These are phyloP conservation scores for Clistopyga incitator DNA, from an alignment of 2,888 invertebrate genomes.

Conservation along the genomic window DNA sequence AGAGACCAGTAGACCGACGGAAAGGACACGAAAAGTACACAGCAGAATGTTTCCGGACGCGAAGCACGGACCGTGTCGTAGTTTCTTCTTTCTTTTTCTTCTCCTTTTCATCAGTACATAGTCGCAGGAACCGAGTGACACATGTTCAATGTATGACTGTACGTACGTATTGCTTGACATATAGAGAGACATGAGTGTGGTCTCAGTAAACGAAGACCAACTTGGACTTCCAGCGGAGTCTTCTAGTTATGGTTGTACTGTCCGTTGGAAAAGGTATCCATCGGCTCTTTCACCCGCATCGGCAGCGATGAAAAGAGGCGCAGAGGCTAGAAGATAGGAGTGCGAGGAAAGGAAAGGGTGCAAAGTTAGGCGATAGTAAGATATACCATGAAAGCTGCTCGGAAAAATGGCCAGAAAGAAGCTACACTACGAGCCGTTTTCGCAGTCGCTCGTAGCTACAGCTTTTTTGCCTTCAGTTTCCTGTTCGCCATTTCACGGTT, in stretches of 20 bases:
- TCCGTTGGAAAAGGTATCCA: conserved; percentile 17
- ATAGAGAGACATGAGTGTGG: conserved; percentile 19
- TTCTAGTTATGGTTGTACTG: conserved; percentile 8
- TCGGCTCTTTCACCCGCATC: conserved; percentile 12
- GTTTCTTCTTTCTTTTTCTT: not conserved
- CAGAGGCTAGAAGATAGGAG: not conserved
- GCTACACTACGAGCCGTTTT: no score
- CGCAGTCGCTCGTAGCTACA: no score
- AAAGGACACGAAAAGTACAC: conserved; percentile 51
- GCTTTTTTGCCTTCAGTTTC: no score
- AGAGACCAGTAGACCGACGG: not conserved
- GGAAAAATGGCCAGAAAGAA: no score
- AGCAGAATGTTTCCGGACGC: conserved; percentile 59
- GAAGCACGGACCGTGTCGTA: conserved; percentile 38
- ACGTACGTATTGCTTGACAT: not conserved
- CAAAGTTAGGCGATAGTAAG: conserved; percentile 8
- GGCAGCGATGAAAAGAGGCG: conserved; percentile 17
- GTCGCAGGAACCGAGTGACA: conserved; percentile 44
- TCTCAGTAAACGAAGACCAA: conserved; percentile 56
- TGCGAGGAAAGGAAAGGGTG: conserved; percentile 5
- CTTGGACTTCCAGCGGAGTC: not conserved
- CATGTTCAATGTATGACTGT: conserved; percentile 23
- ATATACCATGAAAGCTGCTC: not conserved
- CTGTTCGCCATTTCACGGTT: no score
- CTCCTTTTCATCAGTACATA: conserved; percentile 52